Evolutionary conservation across 2,113 vertebrate species (phyloP).

Genomic region (Muntiacus muntjak): DNA sequence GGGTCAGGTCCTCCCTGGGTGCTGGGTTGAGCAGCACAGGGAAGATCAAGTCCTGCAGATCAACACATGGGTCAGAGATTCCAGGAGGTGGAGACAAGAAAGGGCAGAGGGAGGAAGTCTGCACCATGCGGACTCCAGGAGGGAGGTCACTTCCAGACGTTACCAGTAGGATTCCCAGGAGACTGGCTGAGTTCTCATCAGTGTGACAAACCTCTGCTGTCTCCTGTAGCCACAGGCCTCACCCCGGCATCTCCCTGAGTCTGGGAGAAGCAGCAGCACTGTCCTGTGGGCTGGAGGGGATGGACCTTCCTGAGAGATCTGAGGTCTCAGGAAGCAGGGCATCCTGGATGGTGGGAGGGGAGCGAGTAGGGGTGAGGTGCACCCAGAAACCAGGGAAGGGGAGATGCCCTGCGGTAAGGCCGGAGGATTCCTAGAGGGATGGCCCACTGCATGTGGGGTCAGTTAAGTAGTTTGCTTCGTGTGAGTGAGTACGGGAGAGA

Average conservation of each 20-base stretch:
- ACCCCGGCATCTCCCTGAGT: neutral
- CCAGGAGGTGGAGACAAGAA: neutral
- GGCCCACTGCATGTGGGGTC: neutral
- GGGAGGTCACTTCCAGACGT: neutral
- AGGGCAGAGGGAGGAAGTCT: neutral
- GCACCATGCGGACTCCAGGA: neutral
- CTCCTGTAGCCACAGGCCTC: neutral
- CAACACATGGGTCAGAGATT: neutral
- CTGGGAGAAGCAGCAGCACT: neutral
- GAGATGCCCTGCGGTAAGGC: accelerated
- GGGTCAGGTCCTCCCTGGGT: neutral
- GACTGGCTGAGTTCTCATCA: neutral
- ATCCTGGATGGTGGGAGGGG: neutral
- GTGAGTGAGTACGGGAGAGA: neutral
- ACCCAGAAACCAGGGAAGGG: no score
- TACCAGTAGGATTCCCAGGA: neutral
- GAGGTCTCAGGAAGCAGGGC: neutral
- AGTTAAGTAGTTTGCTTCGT: neutral
- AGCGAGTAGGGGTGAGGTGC: neutral
- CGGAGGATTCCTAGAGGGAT: neutral
- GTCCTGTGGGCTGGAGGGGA: neutral
- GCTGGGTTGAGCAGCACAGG: neutral
- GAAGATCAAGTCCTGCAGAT: neutral
- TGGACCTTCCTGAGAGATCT: neutral
- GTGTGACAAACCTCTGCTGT: neutral